phyloP scores from a whole-genome alignment of 2,888 invertebrate genomes.

The Ormyrus pomaceus region DNA sequence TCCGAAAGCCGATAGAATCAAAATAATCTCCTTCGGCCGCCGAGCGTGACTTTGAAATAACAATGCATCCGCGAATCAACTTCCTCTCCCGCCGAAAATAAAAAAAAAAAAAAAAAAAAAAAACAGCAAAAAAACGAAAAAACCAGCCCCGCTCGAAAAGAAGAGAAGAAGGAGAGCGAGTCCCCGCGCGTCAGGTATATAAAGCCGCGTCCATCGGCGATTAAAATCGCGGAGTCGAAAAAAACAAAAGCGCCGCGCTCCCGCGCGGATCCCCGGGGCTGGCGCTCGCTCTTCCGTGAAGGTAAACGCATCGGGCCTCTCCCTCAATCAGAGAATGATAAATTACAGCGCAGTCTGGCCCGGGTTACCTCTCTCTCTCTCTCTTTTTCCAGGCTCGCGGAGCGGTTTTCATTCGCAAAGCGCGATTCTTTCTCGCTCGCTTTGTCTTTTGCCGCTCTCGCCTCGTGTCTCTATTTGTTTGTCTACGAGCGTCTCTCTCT shows the following conservation, averaged over 20 bases:
- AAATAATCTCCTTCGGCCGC: slow-evolving; percentile 22
- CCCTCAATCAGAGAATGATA: slow-evolving; percentile 52
- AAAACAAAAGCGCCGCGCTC: slow-evolving; percentile 13
- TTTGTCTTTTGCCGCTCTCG: background rate
- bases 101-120: background rate
- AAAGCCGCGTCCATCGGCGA: slow-evolving; percentile 21
- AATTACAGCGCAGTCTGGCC: slow-evolving; percentile 48
- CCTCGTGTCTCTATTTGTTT: background rate
- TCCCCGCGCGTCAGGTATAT: background rate
- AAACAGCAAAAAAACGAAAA: background rate
- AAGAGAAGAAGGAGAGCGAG: background rate
- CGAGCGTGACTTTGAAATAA: slow-evolving; percentile 30
- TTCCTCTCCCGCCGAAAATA: background rate
- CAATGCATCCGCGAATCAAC: slow-evolving; percentile 39
- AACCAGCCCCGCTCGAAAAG: too few species aligned
- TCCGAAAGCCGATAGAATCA: slow-evolving; percentile 35
- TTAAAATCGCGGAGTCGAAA: slow-evolving; percentile 33
- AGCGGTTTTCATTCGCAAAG: slow-evolving; percentile 41
- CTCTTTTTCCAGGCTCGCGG: background rate
- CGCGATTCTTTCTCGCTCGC: background rate
- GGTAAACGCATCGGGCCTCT: slow-evolving; percentile 37
- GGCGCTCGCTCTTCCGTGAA: slow-evolving; percentile 42
- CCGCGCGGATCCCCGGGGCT: background rate
- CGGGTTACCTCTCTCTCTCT: background rate
- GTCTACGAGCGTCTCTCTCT: background rate